phyloP scores from a whole-genome alignment of 35 echinoderm and acorn worm species.

The Acanthaster planci region DNA sequence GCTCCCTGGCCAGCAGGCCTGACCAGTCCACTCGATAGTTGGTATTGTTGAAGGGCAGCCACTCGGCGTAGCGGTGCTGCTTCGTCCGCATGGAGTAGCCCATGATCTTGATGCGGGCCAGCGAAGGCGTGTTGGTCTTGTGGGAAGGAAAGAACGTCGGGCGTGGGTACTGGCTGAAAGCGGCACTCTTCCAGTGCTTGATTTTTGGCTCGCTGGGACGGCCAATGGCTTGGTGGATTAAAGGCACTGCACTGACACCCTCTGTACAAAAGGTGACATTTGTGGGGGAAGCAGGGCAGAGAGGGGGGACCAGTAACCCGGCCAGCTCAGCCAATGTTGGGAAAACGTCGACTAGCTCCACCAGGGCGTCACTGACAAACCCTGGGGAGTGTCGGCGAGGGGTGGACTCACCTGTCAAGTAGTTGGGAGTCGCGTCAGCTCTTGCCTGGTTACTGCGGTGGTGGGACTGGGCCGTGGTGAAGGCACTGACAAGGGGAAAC shows the following conservation, averaged over 20 bases:
- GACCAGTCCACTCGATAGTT: constrained; percentile 68
- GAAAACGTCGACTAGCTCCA: constrained; percentile 85
- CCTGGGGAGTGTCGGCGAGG: background rate
- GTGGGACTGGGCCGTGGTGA: constrained; percentile 20
- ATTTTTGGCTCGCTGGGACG: background rate
- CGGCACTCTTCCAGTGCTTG: constrained; percentile 65
- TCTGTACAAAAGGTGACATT: constrained; percentile 77
- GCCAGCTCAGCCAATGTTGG: constrained; percentile 77
- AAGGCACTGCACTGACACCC: constrained; percentile 73
- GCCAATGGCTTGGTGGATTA: constrained; percentile 33
- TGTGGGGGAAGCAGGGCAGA: constrained; percentile 63
- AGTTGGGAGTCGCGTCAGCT: background rate
- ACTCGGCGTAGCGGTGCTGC: constrained; percentile 80
- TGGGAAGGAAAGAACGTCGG: constrained; percentile 63
- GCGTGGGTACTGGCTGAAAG: constrained; percentile 90
- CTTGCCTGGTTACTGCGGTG: background rate
- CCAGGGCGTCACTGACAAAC: constrained; percentile 51
- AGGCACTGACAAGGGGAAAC: constrained; percentile 59
- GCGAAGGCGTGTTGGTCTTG: constrained; percentile 57
- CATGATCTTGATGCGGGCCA: constrained; percentile 79
- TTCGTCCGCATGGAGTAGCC: constrained; percentile 72
- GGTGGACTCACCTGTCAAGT: background rate
- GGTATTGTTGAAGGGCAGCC: constrained; percentile 78
- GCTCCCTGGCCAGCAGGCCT: constrained; percentile 69
- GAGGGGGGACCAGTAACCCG: constrained; percentile 53